Percentiles rank a stretch among this genome's conserved stretches.
Conservation (phyloP, 2,797 vertebrate genomes). For the Lacerta bilineata region DNA sequence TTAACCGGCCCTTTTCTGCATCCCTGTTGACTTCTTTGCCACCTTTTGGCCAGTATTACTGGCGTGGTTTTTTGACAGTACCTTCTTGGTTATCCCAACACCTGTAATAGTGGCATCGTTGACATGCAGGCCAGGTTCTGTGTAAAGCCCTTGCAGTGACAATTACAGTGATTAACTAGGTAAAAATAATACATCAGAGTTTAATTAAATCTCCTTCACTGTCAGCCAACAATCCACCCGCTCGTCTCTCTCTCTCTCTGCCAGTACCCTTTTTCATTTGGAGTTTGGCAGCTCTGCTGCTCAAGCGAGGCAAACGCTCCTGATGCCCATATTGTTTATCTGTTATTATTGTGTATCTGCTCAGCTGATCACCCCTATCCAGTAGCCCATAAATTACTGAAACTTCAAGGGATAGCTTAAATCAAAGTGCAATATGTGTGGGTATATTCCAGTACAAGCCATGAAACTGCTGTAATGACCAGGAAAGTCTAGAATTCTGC, state of each 20-base stretch:
- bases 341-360: slow-evolving; percentile 35
- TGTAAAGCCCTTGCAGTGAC: slow-evolving; percentile 44
- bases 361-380: not conserved
- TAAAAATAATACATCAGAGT: slow-evolving; percentile 55
- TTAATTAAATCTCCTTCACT: slow-evolving; percentile 49
- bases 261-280: not conserved
- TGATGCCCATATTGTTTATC: slow-evolving; percentile 36
- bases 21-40: not conserved
- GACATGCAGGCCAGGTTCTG: slow-evolving; percentile 3
- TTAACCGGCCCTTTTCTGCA: not conserved
- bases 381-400: not conserved
- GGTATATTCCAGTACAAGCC: not conserved
- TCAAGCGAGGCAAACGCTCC: not conserved
- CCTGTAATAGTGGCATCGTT: not conserved
- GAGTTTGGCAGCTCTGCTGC: slow-evolving; percentile 36
- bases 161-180: slow-evolving; percentile 44
- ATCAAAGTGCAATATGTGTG: not conserved
- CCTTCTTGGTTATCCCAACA: not conserved
- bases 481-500: not conserved
- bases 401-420: not conserved
- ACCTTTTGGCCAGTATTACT: not conserved
- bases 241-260: not conserved
- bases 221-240: not conserved
- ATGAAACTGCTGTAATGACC: not conserved
- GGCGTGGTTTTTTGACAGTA: not conserved